phyloP scores from a whole-genome alignment of 2,113 vertebrate species.

The Spea bombifrons region DNA sequence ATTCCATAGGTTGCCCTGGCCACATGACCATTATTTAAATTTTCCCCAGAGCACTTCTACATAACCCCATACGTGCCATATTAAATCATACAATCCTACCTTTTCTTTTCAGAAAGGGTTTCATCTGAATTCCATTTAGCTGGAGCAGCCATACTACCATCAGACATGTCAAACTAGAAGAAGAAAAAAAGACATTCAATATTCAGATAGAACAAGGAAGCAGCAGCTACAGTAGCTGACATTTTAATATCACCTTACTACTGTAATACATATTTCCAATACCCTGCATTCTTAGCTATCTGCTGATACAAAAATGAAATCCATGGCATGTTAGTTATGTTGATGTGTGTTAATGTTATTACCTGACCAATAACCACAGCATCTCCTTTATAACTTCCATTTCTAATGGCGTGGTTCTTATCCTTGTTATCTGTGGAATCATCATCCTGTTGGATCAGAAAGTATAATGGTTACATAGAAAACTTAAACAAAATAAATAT shows the following conservation, averaged over 20 bases:
- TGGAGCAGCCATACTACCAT: slow-evolving; percentile 54
- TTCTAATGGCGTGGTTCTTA: not conserved
- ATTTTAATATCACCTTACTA: too few relatives aligned
- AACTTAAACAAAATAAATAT: too few relatives aligned
- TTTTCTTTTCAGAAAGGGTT: slow-evolving; percentile 49
- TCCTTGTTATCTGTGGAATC: not conserved
- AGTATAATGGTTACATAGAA: not conserved
- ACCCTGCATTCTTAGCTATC: too few relatives aligned
- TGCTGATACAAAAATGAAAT: not conserved
- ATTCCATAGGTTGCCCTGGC: too few relatives aligned
- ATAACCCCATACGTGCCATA: not conserved
- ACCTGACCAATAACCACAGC: slow-evolving; percentile 29
- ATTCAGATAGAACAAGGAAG: too few relatives aligned
- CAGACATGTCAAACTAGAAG: slow-evolving; percentile 59
- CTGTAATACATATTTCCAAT: too few relatives aligned
- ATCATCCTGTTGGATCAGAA: slow-evolving; percentile 24
- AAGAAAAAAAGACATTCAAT: not conserved
- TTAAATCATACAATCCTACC: slow-evolving; percentile 53
- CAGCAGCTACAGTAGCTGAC: too few relatives aligned
- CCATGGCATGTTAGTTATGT: not conserved
- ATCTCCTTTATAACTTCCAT: slow-evolving; percentile 12
- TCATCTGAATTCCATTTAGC: slow-evolving; percentile 41
- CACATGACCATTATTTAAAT: too few relatives aligned
- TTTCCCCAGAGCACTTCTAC: not conserved
- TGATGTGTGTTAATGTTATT: not conserved